Base-by-base conservation (phyloP, 2,888 invertebrate species). In the Agonopterix arenella region DNA sequence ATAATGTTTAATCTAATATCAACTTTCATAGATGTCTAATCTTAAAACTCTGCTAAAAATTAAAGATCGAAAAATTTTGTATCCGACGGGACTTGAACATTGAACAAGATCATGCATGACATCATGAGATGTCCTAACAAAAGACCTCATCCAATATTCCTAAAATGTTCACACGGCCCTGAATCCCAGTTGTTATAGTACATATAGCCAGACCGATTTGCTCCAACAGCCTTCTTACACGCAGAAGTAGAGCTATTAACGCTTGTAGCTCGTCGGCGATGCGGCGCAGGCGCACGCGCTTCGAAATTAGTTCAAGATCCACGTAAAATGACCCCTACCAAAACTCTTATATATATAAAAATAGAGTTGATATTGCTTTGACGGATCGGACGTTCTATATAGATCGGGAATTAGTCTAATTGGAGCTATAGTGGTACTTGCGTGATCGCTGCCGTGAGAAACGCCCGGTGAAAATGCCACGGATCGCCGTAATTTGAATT, bases 371-470 rank as follows among this genome's bases (percentile, higher is more conserved):
- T 28, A 28, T 28, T 28, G 28, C 28, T 28, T 28, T 28, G 28
- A 7, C 5, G 28, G 7, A 7, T 28, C 28, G 28, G 28, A 28
- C 28, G 28, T 28, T 28, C 2, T 28, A 5, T 28, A 28, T 28
- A 28, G 28, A 28, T 28, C 28, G 28, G 28, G 28, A 28, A 28
- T 36, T 47, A 41, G 38, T 68, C 67, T 66, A 47, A 47, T 48
- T 52, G 52, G 48, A 9, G 18, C 43, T 43, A n/a, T 28, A 28
- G 28, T 28, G 28, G 28, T 28, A 11, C 60, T 83, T 80, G 84
- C 84, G 84, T 84, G 85, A 70, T 70, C 67, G 70, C 70, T 62
- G 58, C 72, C 85, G 85, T 84, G 85, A 83, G 85, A 84, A 84
- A 59, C 70, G 61, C 60, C 60, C 70, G 69, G 79, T 74, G 80